Evolutionary conservation across 2,888 invertebrate species (phyloP), one percentile per base, ranked within the genome.

Genomic region (Bugulina stolonifera): DNA sequence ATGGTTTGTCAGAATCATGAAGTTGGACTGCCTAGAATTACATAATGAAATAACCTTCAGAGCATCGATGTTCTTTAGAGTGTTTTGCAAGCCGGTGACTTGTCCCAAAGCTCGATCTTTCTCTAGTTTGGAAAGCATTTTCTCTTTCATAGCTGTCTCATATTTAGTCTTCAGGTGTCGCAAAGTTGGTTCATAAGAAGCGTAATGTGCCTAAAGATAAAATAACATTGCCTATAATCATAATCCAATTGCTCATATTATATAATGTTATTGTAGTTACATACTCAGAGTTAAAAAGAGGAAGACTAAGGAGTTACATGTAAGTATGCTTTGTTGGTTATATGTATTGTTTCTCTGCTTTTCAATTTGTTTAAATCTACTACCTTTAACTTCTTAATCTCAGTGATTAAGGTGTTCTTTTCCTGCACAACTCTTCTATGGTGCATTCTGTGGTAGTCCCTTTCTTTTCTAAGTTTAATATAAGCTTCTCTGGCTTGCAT

Each of bases 361-460:
- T n/a, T 52, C 10, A 14, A 52, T 52, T 22, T 14, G 10, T 52
- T 10, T 52, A 22, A 52, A 52, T 5, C 43, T 10, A 57, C 69
- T 75, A 82, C 81, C 82, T 79, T 74, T 1, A 64, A 32, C 18
- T 32, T 22, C 32, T 83, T 83, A 52, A 85, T 78, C 72, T 84
- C 84, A 57, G 79, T 80, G 35, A 84, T 80, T 1, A 85, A 78
- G 72, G 80, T 81, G 74, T 84, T 83, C 75, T 85, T 85, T 76
- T 85, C 84, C 76, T 85, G 84, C 3, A 83, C 81, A 34, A 85
- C 81, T 23, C 85, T 76, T 74, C 82, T 82, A 73, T 85, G 85
- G 73, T 84, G 83, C 82, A 84, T 82, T 58, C 83, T 79, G 73
- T 85, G 84, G 73, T 81, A 84, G 73, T 85, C 84, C 72, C 85